Conservation (phyloP, 2,113 vertebrate species). For the Desmodus rotundus region DNA sequence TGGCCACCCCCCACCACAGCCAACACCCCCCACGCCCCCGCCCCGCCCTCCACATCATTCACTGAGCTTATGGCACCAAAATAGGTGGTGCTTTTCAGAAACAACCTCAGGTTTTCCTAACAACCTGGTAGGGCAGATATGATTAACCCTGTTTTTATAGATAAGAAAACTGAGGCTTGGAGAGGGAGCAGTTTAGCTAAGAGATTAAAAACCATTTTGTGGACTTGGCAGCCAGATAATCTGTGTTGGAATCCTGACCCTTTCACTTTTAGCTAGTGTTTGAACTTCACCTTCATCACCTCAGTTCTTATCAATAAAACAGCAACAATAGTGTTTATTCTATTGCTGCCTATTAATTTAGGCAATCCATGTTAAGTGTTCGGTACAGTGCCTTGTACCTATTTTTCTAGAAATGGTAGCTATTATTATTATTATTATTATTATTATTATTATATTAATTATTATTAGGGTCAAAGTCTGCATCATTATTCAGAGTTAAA, state of each 20-base stretch:
- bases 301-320: background rate
- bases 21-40: accelerated
- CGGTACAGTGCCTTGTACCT: background rate
- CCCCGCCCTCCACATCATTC: accelerated
- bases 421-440: background rate
- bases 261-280: background rate
- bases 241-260: background rate
- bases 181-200: background rate
- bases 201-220: background rate
- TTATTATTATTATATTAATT: background rate
- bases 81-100: background rate
- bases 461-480: background rate
- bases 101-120: too few relatives aligned
- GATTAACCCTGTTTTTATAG: background rate
- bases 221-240: background rate
- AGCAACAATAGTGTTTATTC: background rate
- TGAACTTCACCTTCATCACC: background rate
- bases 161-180: background rate
- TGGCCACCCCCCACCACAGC: too few relatives aligned
- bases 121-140: background rate
- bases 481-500: background rate
- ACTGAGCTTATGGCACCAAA: background rate
- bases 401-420: background rate
- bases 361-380: background rate
- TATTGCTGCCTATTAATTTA: background rate